Evolutionary conservation across 1,140 invertebrate genomes (phyloP).

Genomic region (Philotrypesis tridentata): DNA sequence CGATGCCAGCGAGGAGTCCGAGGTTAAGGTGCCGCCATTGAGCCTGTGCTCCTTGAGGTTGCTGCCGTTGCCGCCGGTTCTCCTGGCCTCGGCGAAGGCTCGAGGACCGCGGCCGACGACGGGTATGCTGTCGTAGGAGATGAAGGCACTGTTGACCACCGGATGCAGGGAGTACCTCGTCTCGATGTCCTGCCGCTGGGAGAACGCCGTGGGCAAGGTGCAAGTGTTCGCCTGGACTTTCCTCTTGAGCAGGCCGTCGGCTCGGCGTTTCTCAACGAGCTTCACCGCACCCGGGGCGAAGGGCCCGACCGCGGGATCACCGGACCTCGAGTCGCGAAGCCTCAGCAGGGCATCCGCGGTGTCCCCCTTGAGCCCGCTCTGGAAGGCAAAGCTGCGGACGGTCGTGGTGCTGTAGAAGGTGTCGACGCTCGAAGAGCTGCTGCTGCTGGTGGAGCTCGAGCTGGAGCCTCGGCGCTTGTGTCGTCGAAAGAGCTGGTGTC

Average conservation of each 20-base stretch:
- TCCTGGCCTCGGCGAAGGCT: slow-evolving; percentile 8
- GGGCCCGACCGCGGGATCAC: slow-evolving; percentile 72
- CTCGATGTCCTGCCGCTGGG: slow-evolving; percentile 56
- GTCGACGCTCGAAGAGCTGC: slow-evolving; percentile 75
- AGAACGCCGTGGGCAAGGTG: slow-evolving; percentile 61
- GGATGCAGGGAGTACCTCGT: slow-evolving; percentile 68
- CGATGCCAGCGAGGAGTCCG: neutral
- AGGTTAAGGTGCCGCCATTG: neutral
- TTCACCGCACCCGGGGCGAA: slow-evolving; percentile 75
- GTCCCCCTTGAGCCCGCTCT: slow-evolving; percentile 54
- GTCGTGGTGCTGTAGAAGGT: slow-evolving; percentile 81
- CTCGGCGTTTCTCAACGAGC: slow-evolving; percentile 46
- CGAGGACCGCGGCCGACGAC: slow-evolving; percentile 53
- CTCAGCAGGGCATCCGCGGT: slow-evolving; percentile 56
- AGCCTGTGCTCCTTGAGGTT: slow-evolving; percentile 50
- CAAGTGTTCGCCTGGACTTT: slow-evolving; percentile 49
- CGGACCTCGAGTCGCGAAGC: slow-evolving; percentile 10
- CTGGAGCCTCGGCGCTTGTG: slow-evolving; percentile 17
- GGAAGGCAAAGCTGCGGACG: slow-evolving; percentile 82
- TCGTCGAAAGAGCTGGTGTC: slow-evolving; percentile 27
- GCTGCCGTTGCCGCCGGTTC: neutral
- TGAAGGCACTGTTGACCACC: slow-evolving; percentile 66
- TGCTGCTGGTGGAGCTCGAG: slow-evolving; percentile 71
- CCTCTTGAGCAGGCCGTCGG: neutral
- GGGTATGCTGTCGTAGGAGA: slow-evolving; percentile 74